Evolutionary conservation across 1,140 invertebrate genomes (phyloP).

Genomic region (Drosophila dunni): DNA sequence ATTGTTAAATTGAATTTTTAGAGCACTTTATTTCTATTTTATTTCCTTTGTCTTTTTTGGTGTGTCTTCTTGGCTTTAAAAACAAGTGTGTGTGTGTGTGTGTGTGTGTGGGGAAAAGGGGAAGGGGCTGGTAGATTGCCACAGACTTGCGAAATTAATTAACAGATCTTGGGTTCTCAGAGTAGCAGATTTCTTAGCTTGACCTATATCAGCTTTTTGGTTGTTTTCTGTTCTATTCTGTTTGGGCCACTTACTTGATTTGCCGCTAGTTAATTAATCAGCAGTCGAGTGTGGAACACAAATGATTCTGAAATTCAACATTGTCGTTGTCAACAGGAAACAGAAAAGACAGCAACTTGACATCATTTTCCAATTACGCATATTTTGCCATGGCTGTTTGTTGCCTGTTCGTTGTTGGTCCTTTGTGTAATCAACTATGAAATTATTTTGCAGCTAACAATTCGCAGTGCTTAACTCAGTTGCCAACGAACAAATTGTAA

Average conservation of each 20-base stretch:
- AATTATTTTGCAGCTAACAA: conserved; percentile 56
- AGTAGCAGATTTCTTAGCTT: conserved; percentile 41
- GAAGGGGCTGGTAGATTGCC: conserved; percentile 26
- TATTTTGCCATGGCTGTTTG: conserved; percentile 17
- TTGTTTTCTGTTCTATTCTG: conserved; percentile 24
- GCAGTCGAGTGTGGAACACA: conserved; percentile 67
- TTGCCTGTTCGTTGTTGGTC: not conserved
- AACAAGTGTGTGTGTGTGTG: not conserved
- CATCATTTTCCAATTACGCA: conserved; percentile 74
- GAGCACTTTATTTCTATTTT: conserved; percentile 6
- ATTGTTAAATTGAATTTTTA: conserved; percentile 55
- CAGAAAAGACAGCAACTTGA: conserved; percentile 45
- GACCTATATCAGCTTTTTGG: conserved; percentile 60
- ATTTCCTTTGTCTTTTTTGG: conserved; percentile 10
- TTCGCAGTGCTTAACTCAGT: not conserved
- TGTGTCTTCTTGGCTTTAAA: conserved; percentile 51
- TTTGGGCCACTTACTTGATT: conserved; percentile 57
- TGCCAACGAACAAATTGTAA: conserved; percentile 30
- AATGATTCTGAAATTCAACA: conserved; percentile 9
- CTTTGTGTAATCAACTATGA: conserved; percentile 65
- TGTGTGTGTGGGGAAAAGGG: not conserved
- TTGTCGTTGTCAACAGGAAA: conserved; percentile 25
- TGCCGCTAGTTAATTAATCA: conserved; percentile 79
- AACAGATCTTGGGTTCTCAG: conserved; percentile 53
- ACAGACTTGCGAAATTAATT: conserved; percentile 65